Conservation (phyloP, 2,797 vertebrate genomes). For the Notoglanidium macrostoma region DNA sequence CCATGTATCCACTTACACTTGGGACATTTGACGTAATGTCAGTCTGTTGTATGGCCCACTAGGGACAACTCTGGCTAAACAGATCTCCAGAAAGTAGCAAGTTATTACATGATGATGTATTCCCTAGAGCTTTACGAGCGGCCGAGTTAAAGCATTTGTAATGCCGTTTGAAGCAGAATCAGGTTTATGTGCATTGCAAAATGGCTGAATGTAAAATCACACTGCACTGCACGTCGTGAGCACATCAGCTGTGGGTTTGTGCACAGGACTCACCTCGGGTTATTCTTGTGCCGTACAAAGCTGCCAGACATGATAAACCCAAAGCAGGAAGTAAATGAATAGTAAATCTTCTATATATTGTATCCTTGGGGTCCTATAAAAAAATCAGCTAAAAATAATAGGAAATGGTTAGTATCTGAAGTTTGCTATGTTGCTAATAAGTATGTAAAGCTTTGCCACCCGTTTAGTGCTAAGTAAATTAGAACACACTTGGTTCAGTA, state of each 20-base stretch:
- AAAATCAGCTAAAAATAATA: neutral
- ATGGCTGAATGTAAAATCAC: neutral
- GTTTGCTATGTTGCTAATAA: neutral
- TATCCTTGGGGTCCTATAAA: neutral
- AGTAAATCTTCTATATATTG: too few relatives aligned
- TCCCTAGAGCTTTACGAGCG: neutral
- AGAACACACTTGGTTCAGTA: neutral
- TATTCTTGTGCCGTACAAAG: constrained; percentile 15
- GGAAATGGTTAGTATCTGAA: neutral
- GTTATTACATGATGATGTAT: constrained; percentile 15
- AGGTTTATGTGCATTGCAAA: neutral
- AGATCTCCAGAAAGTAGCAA: neutral
- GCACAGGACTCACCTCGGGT: constrained; percentile 37
- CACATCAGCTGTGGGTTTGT: constrained; percentile 2
- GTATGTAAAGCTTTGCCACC: neutral
- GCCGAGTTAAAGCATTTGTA: neutral
- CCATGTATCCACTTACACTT: constrained; percentile 22
- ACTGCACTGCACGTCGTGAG: neutral
- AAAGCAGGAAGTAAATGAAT: neutral
- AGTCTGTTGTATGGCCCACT: neutral
- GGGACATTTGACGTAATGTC: constrained; percentile 11
- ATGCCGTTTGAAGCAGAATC: neutral
- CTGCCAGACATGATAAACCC: constrained; percentile 27
- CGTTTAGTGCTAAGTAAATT: neutral
- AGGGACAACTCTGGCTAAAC: neutral